Evolutionary conservation across 64 coral and sea anemone species (phyloP), one percentile per base, ranked within the genome.

Genomic region (Montipora efflorescens): DNA sequence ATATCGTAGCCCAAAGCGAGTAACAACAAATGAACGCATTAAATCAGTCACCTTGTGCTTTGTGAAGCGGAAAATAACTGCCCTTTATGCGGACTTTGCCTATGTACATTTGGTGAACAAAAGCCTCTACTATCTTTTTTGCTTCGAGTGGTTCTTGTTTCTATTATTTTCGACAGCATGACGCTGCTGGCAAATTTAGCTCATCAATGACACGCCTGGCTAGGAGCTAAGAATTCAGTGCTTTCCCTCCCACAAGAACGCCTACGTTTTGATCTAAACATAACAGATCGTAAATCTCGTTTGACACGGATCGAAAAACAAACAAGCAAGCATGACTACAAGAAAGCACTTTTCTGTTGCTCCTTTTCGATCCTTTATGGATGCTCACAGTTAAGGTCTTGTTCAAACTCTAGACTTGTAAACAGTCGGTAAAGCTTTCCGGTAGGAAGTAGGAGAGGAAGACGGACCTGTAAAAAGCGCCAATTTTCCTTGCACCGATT

Each of bases 1-100:
- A 68, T 86, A 50, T 86, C 64, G 71, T 22, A 70, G 44, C 82
- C 82, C 68, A 8, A 8, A 72, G 82, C 82, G 45, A 67, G 8
- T 10, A 22, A 16, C 58, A 45, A 49, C 76, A 48, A 50, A 49
- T 50, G 76, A 46, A 49, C 13, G 14, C 4, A 19, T 49, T 78
- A 78, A 47, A 78, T 64, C 11, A 64, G 11, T 48, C 47, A 48
- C 3, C 45, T 49, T 16, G 76, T 4, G 18, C 16, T 49, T 78
- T 18, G 3, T 78, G 47, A 48, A 46, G 76, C 76, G 76, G 76
- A 78, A 23, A 76, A 46, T 4, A 45, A 78, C 44, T 78, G 47
- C 48, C 76, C 76, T 49, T 78, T 19, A 5, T 2, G 74, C 47
- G 76, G 47, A 78, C 14, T 18, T 78, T n/a, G 13, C 23, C 74